These are phyloP conservation scores for Galerucella nymphaeae DNA, from an alignment of 2,888 invertebrate species.

Conservation along the genomic window DNA sequence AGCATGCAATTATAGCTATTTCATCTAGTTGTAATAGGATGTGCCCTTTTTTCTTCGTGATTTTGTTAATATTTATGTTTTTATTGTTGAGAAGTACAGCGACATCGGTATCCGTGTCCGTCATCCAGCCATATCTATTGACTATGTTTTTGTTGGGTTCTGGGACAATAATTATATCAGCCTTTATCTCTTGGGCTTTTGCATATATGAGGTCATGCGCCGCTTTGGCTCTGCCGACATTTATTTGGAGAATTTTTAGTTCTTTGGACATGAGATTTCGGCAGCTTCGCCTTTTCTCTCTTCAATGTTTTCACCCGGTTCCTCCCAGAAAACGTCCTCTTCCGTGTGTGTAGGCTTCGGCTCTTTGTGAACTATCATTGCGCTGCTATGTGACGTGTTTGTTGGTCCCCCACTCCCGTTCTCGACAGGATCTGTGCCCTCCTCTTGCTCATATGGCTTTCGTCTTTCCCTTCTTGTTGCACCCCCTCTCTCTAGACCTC, in stretches of 20 bases:
- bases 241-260: slow-evolving; percentile 27
- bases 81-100: background rate
- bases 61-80: background rate
- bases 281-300: too few relatives aligned
- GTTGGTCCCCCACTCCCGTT: too few relatives aligned
- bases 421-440: too few relatives aligned
- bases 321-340: too few relatives aligned
- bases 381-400: too few relatives aligned
- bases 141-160: slow-evolving; percentile 33
- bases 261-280: background rate
- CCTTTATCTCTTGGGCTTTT: background rate
- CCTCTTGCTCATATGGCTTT: too few relatives aligned
- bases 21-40: background rate
- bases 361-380: too few relatives aligned
- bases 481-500: background rate
- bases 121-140: background rate
- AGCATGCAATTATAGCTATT: background rate
- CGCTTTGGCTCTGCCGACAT: slow-evolving; percentile 19
- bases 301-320: too few relatives aligned
- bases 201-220: slow-evolving; percentile 12
- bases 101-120: background rate
- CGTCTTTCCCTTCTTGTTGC: too few relatives aligned
- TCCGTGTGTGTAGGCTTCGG: too few relatives aligned
- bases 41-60: background rate
- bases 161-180: slow-evolving; percentile 19